phyloP scores from a whole-genome alignment of 2,113 vertebrate genomes.

The Catharus fuscescens region DNA sequence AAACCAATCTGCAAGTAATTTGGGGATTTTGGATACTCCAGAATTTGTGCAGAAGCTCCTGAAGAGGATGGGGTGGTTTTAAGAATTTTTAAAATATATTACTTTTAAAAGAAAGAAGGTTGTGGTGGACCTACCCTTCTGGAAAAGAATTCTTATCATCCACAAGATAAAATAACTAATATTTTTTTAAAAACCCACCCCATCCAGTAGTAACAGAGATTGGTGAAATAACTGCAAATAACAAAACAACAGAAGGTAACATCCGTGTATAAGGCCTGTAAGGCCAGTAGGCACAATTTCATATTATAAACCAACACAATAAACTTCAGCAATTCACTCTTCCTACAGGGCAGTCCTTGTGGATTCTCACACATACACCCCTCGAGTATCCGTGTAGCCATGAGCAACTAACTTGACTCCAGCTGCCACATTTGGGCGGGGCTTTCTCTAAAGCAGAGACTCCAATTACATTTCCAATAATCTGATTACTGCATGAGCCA shows the following conservation, averaged over 20 bases:
- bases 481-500: slow-evolving; percentile 29
- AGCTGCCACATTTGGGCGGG: neutral
- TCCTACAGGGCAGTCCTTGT: neutral
- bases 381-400: neutral
- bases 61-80: neutral
- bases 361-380: neutral
- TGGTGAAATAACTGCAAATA: neutral
- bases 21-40: neutral
- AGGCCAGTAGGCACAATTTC: neutral
- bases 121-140: neutral
- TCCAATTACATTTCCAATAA: slow-evolving; percentile 59
- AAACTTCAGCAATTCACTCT: neutral
- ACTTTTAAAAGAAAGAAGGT: neutral
- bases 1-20: neutral
- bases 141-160: neutral
- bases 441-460: slow-evolving; percentile 32
- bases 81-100: neutral
- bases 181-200: neutral
- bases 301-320: neutral
- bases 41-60: neutral
- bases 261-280: neutral
- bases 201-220: neutral
- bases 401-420: neutral
- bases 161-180: neutral
- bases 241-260: neutral